Evolutionary conservation across 2,797 vertebrate species (phyloP), one percentile per base, ranked within the genome.

Genomic region (Silurus lanzhouensis): DNA sequence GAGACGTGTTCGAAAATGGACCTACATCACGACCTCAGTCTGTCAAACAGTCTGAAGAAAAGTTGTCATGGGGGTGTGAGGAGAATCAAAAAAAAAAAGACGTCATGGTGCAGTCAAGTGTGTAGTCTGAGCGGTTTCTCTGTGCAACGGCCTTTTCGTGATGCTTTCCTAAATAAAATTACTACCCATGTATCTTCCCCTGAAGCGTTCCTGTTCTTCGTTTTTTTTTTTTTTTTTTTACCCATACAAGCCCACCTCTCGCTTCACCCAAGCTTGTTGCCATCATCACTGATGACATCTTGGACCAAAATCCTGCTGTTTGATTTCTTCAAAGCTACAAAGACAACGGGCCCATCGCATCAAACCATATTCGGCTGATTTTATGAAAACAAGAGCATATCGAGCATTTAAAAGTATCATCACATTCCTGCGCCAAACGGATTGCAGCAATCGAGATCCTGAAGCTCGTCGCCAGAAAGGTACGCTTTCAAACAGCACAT

Each of bases 1-100:
- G 72, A 83, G 70, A 85, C 82, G 61, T 80, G 86, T 88, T 87
- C 86, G 79, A 85, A 84, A 88, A 78, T 38, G 60, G 52, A 83
- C 22, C 76, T 76, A 82, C 85, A 83, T 88, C 72, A 75, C 48
- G 78, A 84, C 83, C 74, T 83, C 60, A n/a, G 55, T 80, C 61
- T 81, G 84, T 77, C 68, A 63, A 82, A 76, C 75, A 10, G 20
- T 74, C 9, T 17, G 55, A 79, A 71, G 15, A 67, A 83, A 78
- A 48, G 17, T 15, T 17, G 17, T 63, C 17, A 12, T 52, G 15
- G 6, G 63, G 38, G 22, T 27, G 60, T 72, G 20, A 10, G 84
- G 3, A 31, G 22, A 7, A 52, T 10, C 6, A 7, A 52, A 52
- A 52, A 52, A 52, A 17, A 58, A 52, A 57, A 77, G 5, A 17